phyloP scores from a whole-genome alignment of 2,113 vertebrate species.

The Mastomys natalensis region DNA sequence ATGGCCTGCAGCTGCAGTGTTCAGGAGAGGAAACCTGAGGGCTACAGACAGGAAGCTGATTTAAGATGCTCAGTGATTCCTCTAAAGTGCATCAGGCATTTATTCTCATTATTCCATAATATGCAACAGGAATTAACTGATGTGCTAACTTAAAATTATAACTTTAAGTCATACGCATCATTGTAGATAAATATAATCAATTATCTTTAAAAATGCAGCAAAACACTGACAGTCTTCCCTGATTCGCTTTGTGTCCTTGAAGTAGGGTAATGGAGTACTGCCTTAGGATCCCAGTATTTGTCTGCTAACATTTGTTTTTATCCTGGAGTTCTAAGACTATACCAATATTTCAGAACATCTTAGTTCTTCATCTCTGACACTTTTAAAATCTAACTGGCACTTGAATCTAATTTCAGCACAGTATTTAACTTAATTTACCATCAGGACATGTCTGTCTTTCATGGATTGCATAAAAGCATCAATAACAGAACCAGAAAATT shows the following conservation, averaged over 20 bases:
- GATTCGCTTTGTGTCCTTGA: not conserved
- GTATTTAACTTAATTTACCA: not conserved
- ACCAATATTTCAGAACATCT: not conserved
- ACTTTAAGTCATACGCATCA: not conserved
- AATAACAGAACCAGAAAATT: not conserved
- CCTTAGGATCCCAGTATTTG: not conserved
- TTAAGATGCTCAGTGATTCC: not conserved
- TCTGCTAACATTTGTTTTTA: not conserved
- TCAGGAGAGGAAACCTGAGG: not conserved
- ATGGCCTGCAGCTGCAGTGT: too few species aligned
- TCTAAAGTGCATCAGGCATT: not conserved
- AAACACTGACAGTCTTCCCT: not conserved
- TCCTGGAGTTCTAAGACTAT: not conserved
- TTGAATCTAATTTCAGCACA: slow-evolving; percentile 11
- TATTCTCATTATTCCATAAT: not conserved
- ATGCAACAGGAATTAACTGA: not conserved
- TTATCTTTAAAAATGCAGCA: not conserved
- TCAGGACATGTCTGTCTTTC: not conserved
- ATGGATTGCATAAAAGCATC: not conserved
- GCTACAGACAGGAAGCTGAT: not conserved
- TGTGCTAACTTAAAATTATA: not conserved
- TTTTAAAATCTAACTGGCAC: not conserved
- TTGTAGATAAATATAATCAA: not conserved
- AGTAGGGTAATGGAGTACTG: not conserved
- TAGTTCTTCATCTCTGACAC: not conserved